phyloP scores from a whole-genome alignment of 2,113 vertebrate species.

The Mustelus asterias region DNA sequence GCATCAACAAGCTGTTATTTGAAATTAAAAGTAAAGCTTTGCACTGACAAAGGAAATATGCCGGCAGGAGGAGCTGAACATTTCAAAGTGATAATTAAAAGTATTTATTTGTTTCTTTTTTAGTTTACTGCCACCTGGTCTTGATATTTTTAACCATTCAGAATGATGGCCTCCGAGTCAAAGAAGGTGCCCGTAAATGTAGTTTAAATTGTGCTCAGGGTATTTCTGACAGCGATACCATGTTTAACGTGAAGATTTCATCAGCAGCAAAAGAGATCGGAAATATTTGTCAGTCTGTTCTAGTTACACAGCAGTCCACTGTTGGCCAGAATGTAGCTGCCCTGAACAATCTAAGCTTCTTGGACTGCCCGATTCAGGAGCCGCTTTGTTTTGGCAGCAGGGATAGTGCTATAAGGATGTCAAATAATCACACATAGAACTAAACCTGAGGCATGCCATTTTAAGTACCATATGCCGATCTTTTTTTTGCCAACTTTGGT shows the following conservation, averaged over 20 bases:
- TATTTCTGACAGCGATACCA: background rate
- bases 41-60: background rate
- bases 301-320: background rate
- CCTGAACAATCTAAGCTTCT: background rate
- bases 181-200: background rate
- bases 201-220: background rate
- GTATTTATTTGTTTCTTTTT: background rate
- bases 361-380: conserved; percentile 10
- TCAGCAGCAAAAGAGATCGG: background rate
- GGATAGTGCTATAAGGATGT: conserved; percentile 30
- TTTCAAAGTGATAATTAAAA: background rate
- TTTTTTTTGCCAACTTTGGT: conserved; percentile 23
- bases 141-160: background rate
- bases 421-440: conserved; percentile 34
- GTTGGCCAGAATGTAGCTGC: background rate
- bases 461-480: conserved; percentile 33
- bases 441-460: conserved; percentile 34
- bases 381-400: conserved; percentile 19
- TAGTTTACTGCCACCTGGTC: background rate
- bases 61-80: background rate
- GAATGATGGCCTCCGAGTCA: background rate
- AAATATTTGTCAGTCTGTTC: conserved; percentile 14
- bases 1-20: background rate
- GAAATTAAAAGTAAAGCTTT: background rate
- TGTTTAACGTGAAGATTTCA: background rate